Evolutionary conservation across 2,888 invertebrate genomes (phyloP), one percentile per base, ranked within the genome.

Genomic region (Meloe dianella): DNA sequence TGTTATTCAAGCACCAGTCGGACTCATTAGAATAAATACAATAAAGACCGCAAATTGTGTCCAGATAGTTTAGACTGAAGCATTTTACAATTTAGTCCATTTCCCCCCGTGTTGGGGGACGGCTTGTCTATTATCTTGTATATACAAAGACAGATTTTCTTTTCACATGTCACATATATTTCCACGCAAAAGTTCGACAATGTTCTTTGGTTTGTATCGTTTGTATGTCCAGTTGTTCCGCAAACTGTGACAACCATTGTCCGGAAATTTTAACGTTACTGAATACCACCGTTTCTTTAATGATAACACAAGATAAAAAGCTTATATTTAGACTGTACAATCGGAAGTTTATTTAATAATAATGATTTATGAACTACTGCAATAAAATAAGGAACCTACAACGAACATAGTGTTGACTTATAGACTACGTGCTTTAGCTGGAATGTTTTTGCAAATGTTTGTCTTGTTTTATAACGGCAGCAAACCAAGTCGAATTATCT

Each of bases 231-330:
- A 20, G 63, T 68, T 66, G 65, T 64, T 69, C 69, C 63, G 64
- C 64, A 69, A 66, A 64, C 63, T 67, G 64, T 63, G 66, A 62
- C 71, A 66, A 66, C 67, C 63, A 64, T 71, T 65, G 68, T 60
- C 63, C 64, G 63, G 69, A 69, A 69, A 67, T 63, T 69, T 64
- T 56, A 4, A 58, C 65, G 66, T 64, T 67, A 64, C 58, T 61
- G 61, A 57, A 64, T 35, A 14, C 5, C 35, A 35, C 35, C 35
- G 14, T 35, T 12, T 30, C 30, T 30, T 30, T 4, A 1, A 35
- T 14, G 14, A 35, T 14, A 14, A 5, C 17, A 41, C n/a, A 2
- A 41, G n/a, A 41, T 8, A 41, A 41, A 41, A 35, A n/a, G 17
- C 41, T 17, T 41, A 17, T 41, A 41, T 41, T 41, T n/a, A 41